Percentiles rank a stretch among this genome's conserved stretches.
Evolutionary conservation across 2,888 invertebrate species (phyloP).

Genomic region (Himalopsyche tibetana): DNA sequence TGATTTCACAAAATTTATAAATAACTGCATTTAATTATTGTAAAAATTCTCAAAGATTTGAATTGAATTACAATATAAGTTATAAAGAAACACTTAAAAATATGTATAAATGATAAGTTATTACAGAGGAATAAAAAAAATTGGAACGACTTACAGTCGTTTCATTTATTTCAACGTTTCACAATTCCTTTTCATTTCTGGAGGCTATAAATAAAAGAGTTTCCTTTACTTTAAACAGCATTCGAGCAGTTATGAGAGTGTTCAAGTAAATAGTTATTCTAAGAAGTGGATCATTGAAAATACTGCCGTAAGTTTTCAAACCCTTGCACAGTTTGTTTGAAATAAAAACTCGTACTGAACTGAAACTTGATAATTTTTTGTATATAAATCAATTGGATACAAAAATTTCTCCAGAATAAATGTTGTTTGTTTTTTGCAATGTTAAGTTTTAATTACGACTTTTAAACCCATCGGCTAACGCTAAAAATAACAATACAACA

Average conservation of each 20-base stretch:
- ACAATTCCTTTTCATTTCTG: neutral
- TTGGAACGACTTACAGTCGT: neutral
- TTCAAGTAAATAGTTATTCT: slow-evolving; percentile 46
- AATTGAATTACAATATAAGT: too few species aligned
- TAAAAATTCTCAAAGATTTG: too few species aligned
- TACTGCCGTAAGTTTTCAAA: slow-evolving; percentile 19
- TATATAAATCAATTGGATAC: neutral
- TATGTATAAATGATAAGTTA: too few species aligned
- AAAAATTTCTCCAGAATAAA: too few species aligned
- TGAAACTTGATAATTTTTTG: slow-evolving; percentile 15
- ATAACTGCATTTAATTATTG: too few species aligned
- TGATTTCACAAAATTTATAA: too few species aligned
- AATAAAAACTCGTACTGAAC: slow-evolving; percentile 5
- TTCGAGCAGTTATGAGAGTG: slow-evolving; percentile 48
- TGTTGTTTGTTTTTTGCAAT: too few species aligned
- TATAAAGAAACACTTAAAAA: too few species aligned
- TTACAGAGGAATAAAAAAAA: too few species aligned
- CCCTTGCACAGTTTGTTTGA: slow-evolving; percentile 20
- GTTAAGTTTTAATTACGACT: too few species aligned
- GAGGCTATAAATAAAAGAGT: slow-evolving; percentile 2
- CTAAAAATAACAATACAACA: too few species aligned
- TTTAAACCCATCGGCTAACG: too few species aligned
- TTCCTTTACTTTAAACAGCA: slow-evolving; percentile 15
- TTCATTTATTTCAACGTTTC: neutral
- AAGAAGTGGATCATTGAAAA: slow-evolving; percentile 50